Evolutionary conservation across 2,113 vertebrate species (phyloP).

Genomic region (Tamias sibiricus): DNA sequence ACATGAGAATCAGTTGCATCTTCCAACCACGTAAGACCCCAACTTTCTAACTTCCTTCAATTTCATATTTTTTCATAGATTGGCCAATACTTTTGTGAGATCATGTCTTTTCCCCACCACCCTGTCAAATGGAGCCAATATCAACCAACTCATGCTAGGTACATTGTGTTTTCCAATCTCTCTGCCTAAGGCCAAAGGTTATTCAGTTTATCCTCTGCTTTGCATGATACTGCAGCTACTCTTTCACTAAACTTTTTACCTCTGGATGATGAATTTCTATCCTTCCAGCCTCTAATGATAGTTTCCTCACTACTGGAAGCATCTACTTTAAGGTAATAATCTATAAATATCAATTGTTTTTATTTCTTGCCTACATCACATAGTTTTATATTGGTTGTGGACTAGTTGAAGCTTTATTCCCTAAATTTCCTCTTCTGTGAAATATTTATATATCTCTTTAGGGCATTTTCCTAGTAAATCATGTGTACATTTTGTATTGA

Average conservation of each 20-base stretch:
- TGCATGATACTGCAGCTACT: background rate
- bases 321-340: slow-evolving; percentile 16
- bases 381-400: background rate
- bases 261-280: background rate
- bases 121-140: background rate
- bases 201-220: background rate
- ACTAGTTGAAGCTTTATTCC: background rate
- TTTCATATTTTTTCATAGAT: background rate
- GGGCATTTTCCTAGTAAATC: background rate
- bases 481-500: slow-evolving; percentile 6
- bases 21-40: background rate
- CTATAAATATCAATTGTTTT: background rate
- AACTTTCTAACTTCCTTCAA: background rate
- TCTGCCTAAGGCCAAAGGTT: background rate
- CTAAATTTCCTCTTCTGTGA: background rate
- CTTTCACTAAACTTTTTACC: background rate
- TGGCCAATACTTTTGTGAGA: background rate
- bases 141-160: background rate
- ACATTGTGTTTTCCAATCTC: background rate
- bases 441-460: background rate
- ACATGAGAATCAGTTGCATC: background rate
- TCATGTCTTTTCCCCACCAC: background rate
- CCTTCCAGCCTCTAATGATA: background rate
- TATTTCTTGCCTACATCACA: background rate
- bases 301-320: background rate